phyloP scores from a whole-genome alignment of 2,113 vertebrate genomes.

The Scalopus aquaticus region DNA sequence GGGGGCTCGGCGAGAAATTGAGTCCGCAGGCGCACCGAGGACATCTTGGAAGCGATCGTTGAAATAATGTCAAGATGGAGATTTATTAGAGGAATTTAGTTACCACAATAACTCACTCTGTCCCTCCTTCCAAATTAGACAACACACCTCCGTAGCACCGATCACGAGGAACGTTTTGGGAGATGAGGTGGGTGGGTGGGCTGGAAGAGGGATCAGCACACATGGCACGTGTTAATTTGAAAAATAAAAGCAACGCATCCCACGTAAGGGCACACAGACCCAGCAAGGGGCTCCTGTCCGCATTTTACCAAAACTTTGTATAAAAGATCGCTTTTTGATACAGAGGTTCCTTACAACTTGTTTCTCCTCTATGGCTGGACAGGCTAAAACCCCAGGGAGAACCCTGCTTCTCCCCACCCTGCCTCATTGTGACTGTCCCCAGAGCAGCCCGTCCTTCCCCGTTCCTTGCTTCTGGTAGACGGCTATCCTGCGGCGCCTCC shows the following conservation, averaged over 20 bases:
- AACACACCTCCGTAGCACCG: background rate
- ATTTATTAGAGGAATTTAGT: slow-evolving; percentile 67
- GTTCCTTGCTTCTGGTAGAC: slow-evolving; percentile 66
- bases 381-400: slow-evolving; percentile 76
- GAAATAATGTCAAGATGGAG: slow-evolving; percentile 74
- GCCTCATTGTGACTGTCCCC: slow-evolving; percentile 75
- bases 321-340: slow-evolving; percentile 79
- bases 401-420: slow-evolving; percentile 9
- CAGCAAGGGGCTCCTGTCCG: slow-evolving; percentile 62
- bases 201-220: background rate
- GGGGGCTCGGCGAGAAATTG: slow-evolving; percentile 58
- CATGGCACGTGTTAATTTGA: background rate
- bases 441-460: slow-evolving; percentile 74
- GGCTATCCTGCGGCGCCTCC: background rate
- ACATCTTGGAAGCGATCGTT: slow-evolving; percentile 39
- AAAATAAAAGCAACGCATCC: background rate
- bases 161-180: background rate
- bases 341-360: slow-evolving; percentile 75
- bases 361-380: slow-evolving; percentile 73
- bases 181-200: background rate
- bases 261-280: slow-evolving; percentile 10
- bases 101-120: background rate
- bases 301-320: slow-evolving; percentile 70
- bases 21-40: slow-evolving; percentile 54
- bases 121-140: background rate